phyloP scores from a whole-genome alignment of 2,113 vertebrate species.

The Odocoileus virginianus region DNA sequence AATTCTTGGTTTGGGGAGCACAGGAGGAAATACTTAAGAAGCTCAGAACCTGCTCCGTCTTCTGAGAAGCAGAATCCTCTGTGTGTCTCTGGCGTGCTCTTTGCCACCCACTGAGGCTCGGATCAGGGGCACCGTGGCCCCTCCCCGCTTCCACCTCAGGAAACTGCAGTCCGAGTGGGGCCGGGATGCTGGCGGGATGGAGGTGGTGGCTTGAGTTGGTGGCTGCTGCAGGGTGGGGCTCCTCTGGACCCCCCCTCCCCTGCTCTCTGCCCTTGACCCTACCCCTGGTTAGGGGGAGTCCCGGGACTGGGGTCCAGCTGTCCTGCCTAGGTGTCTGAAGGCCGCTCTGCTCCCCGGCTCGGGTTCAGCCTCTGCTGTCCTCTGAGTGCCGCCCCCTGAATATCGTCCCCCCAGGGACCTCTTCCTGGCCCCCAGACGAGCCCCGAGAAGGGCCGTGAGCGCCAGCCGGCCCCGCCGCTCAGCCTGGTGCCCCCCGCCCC shows the following conservation, averaged over 20 bases:
- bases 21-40: neutral
- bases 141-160: neutral
- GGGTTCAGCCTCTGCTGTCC: neutral
- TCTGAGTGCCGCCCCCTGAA: rapidly evolving
- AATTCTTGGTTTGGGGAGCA: neutral
- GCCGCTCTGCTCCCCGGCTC: neutral
- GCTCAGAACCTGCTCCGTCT: too few relatives aligned
- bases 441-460: neutral
- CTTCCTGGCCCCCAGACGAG: too few relatives aligned
- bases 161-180: neutral
- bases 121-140: rapidly evolving
- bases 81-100: neutral
- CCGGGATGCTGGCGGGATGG: neutral
- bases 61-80: neutral
- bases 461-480: rapidly evolving
- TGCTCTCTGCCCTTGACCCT: neutral
- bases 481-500: neutral
- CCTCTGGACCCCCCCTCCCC: neutral
- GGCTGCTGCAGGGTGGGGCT: neutral
- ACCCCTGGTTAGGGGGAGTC: rapidly evolving
- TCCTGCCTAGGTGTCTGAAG: neutral
- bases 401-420: neutral
- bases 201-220: neutral
- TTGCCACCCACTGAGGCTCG: rapidly evolving
- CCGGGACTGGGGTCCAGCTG: neutral